Conservation (phyloP, 2,113 vertebrate genomes). For the Lichenostomus cassidix region DNA sequence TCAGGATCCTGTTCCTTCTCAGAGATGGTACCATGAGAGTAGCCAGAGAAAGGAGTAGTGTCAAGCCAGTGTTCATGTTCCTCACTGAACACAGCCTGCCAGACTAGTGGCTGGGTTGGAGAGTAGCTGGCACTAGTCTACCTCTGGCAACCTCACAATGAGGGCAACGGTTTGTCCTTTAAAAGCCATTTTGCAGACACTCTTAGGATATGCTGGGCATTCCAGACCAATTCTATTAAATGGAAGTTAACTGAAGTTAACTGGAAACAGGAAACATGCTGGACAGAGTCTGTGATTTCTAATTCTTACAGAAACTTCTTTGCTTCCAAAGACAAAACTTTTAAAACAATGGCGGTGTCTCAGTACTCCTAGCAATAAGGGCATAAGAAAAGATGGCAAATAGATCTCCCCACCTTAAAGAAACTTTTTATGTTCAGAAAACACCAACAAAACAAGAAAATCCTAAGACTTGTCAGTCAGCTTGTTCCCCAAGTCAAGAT, state of each 20-base stretch:
- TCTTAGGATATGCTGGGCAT: neutral
- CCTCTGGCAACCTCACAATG: neutral
- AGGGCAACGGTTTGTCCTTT: neutral
- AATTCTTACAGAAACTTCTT: neutral
- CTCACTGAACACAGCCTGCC: neutral
- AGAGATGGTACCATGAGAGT: accelerated
- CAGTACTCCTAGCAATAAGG: neutral
- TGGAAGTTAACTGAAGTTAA: neutral
- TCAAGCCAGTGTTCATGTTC: neutral
- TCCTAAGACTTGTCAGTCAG: neutral
- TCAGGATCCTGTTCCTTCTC: neutral
- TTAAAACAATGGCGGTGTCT: neutral
- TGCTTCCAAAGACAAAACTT: neutral
- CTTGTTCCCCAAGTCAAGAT: neutral
- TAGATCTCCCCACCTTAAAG: neutral
- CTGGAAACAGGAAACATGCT: neutral
- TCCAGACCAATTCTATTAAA: neutral
- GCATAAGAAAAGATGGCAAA: neutral
- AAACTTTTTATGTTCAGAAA: neutral
- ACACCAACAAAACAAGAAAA: neutral
- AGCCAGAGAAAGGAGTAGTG: neutral
- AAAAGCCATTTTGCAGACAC: neutral
- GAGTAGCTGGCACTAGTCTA: neutral
- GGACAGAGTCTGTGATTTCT: neutral
- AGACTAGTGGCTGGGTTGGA: neutral